A percentile compares a stretch with the other conserved stretches of the same genome.
These are phyloP conservation scores for Paraplagusia blochii DNA, from an alignment of 2,113 vertebrate genomes.

Conservation along the genomic window DNA sequence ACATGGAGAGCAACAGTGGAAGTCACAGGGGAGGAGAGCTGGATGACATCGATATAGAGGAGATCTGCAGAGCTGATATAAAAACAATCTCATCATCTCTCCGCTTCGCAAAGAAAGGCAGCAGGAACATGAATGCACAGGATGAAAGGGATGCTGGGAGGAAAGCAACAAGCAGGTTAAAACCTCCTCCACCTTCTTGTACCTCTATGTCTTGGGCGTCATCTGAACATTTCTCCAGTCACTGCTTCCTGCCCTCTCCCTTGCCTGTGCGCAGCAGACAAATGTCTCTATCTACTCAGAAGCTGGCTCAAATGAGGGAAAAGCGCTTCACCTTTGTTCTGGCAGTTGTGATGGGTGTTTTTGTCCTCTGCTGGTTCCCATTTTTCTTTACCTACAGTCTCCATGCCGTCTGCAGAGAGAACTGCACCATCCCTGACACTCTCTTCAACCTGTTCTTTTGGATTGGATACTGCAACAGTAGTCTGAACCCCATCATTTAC, in stretches of 20 bases:
- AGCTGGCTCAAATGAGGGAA: conserved; percentile 78
- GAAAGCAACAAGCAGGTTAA: conserved; percentile 16
- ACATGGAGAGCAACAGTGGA: conserved; percentile 48
- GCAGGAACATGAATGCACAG: conserved; percentile 31
- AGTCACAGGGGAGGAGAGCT: conserved; percentile 62
- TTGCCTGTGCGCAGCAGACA: conserved; percentile 52
- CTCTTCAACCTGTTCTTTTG: conserved; percentile 93
- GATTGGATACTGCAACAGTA: conserved; percentile 80
- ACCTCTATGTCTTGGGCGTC: conserved; percentile 55
- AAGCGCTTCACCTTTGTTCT: conserved; percentile 84
- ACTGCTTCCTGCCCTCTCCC: conserved; percentile 55
- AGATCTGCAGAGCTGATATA: conserved; percentile 40
- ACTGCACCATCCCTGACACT: conserved; percentile 76
- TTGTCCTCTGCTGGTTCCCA: conserved; percentile 87
- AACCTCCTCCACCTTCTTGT: conserved; percentile 45
- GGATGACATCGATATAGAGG: conserved; percentile 73
- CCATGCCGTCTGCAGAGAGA: conserved; percentile 78
- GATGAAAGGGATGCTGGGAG: conserved; percentile 25
- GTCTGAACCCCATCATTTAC: conserved; percentile 77
- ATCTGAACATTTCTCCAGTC: conserved; percentile 48
- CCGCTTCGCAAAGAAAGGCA: conserved; percentile 40
- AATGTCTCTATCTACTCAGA: conserved; percentile 67
- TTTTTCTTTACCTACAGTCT: conserved; percentile 90
- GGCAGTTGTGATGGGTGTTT: conserved; percentile 84
- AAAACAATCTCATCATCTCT: conserved; percentile 48